phyloP scores from a whole-genome alignment of 1,140 invertebrate genomes.

The Zaprionus vittiger region DNA sequence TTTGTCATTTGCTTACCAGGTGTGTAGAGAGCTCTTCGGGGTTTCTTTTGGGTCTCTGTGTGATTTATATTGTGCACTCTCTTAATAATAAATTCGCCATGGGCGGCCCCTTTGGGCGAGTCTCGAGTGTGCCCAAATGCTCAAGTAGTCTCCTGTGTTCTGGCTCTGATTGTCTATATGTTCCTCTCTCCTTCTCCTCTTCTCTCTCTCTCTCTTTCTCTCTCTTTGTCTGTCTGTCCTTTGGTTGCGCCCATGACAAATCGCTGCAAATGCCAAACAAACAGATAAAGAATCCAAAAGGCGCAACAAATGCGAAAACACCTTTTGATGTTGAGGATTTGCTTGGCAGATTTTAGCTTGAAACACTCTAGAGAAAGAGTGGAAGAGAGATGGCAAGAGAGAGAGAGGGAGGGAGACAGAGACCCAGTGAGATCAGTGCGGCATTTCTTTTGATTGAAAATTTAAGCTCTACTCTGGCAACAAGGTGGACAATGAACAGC shows the following conservation, averaged over 20 bases:
- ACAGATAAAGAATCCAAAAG: constrained; percentile 53
- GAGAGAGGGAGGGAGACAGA: background rate
- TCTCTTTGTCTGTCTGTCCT: background rate
- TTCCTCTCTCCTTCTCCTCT: too few species aligned
- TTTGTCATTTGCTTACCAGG: constrained; percentile 45
- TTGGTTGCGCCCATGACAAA: constrained; percentile 64
- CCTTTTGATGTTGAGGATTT: constrained; percentile 59
- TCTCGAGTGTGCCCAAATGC: constrained; percentile 7
- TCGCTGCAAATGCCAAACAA: constrained; percentile 66
- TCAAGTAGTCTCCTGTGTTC: background rate
- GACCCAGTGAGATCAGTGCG: background rate
- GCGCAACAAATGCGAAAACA: constrained; percentile 65
- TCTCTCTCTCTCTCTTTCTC: background rate
- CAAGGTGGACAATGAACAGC: constrained; percentile 6
- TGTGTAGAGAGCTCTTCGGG: constrained; percentile 29
- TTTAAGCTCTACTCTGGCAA: constrained; percentile 25
- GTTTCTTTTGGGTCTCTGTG: constrained; percentile 7
- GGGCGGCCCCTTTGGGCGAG: constrained; percentile 45
- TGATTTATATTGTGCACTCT: constrained; percentile 41
- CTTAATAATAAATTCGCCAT: constrained; percentile 70
- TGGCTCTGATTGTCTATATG: too few species aligned
- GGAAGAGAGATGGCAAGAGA: background rate
- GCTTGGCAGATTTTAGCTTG: background rate
- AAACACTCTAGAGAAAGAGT: background rate
- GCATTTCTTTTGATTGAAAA: constrained; percentile 36